Percentiles rank a stretch among this genome's conserved stretches.
These are phyloP conservation scores for Hyaena hyaena DNA, from an alignment of 2,113 vertebrate species.

Conservation along the genomic window DNA sequence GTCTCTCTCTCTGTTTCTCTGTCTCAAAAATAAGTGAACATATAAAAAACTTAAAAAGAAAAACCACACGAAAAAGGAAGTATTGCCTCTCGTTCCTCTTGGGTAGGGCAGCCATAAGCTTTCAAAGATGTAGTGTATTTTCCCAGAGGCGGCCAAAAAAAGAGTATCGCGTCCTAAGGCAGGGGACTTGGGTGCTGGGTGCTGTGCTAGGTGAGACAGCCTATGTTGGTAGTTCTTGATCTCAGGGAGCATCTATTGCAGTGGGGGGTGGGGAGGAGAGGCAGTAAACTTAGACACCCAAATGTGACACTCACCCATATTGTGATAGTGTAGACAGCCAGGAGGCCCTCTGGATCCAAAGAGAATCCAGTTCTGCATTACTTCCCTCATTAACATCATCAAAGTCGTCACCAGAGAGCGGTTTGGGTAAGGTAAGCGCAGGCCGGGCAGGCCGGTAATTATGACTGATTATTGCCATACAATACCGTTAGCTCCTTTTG, in stretches of 20 bases:
- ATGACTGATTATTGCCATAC: constrained; percentile 11
- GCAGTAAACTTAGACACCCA: not conserved
- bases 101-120: not conserved
- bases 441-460: constrained; percentile 4
- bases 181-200: not conserved
- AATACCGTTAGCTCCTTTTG: not conserved
- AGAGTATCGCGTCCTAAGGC: not conserved
- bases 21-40: too few relatives aligned
- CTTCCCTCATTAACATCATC: constrained; percentile 38
- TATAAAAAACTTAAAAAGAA: not conserved
- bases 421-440: not conserved
- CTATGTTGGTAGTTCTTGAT: not conserved
- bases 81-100: not conserved
- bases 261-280: rapidly evolving
- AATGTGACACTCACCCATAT: not conserved
- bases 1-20: too few relatives aligned
- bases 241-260: not conserved
- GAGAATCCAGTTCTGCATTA: not conserved
- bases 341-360: not conserved
- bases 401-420: not conserved
- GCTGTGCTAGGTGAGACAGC: not conserved
- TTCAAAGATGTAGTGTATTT: not conserved
- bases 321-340: not conserved
- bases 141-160: not conserved
- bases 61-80: not conserved